Percentiles rank a stretch among this genome's conserved stretches.
Evolutionary conservation across 2,888 invertebrate genomes (phyloP).

Genomic region (Yponomeuta cagnagella): DNA sequence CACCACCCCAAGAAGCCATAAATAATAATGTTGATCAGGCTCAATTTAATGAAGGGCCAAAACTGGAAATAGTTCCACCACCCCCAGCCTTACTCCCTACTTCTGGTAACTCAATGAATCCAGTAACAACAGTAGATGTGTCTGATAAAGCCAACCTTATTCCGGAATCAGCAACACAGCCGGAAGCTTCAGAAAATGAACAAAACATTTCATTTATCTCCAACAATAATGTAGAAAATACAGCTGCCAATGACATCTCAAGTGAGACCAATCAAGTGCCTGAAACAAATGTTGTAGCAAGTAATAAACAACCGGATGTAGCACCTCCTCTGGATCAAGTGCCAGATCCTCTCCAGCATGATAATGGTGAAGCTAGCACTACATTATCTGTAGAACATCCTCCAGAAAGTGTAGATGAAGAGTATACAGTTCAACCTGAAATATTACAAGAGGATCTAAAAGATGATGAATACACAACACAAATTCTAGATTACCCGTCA

Average conservation of each 20-base stretch:
- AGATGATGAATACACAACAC: not conserved
- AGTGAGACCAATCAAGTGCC: constrained; percentile 23
- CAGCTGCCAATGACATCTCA: not conserved
- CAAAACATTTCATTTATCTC: constrained; percentile 34
- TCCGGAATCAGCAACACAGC: constrained; percentile 28
- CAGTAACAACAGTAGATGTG: constrained; percentile 28
- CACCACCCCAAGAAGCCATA: not conserved
- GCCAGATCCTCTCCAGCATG: constrained; percentile 5
- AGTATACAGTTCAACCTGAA: not conserved
- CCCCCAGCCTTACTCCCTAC: constrained; percentile 26
- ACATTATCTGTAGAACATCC: not conserved
- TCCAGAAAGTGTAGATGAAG: constrained; percentile 4
- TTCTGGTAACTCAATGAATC: constrained; percentile 25
- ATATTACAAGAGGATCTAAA: not conserved
- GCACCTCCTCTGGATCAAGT: constrained; percentile 4
- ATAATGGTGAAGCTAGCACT: not conserved
- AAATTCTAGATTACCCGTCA: not conserved
- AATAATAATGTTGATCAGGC: not conserved
- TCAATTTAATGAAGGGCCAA: not conserved
- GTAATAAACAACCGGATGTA: not conserved
- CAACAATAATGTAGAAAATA: constrained; percentile 25
- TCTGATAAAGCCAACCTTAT: constrained; percentile 34
- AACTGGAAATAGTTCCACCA: constrained; percentile 20
- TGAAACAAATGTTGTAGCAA: constrained; percentile 21
- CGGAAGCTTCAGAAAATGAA: constrained; percentile 33